Evolutionary conservation across 2,888 invertebrate species (phyloP).

Genomic region (Archips xylosteana): DNA sequence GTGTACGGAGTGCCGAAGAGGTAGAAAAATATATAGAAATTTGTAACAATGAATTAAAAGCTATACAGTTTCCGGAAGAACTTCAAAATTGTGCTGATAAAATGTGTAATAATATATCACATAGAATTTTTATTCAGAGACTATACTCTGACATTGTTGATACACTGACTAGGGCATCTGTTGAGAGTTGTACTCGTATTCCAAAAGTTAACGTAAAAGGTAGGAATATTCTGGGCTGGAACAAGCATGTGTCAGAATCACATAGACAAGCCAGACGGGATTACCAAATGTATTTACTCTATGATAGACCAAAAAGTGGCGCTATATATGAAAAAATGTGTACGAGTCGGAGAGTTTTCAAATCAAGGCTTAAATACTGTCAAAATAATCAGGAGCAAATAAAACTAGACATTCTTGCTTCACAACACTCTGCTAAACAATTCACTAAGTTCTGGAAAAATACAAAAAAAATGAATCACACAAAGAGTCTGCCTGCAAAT

Average conservation of each 20-base stretch:
- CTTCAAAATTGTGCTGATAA: slow-evolving; percentile 4
- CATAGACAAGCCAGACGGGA: slow-evolving; percentile 5
- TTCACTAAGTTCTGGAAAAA: slow-evolving; percentile 11
- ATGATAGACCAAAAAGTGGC: neutral
- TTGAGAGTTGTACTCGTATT: slow-evolving; percentile 1
- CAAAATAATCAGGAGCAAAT: slow-evolving; percentile 4
- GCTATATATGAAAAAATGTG: slow-evolving; percentile 10
- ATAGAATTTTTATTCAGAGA: neutral
- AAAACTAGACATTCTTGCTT: neutral
- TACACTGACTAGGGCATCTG: neutral
- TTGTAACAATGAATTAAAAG: slow-evolving; percentile 9
- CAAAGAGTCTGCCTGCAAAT: neutral
- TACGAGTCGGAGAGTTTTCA: slow-evolving; percentile 4
- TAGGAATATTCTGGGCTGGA: neutral
- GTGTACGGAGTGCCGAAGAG: neutral
- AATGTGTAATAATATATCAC: slow-evolving; percentile 1
- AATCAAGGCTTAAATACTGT: slow-evolving; percentile 7
- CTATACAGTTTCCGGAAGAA: neutral
- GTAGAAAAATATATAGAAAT: neutral
- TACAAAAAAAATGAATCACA: neutral
- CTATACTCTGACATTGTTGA: neutral
- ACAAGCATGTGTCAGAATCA: slow-evolving; percentile 3
- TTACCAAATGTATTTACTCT: neutral
- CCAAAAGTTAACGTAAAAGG: neutral
- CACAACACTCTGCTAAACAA: neutral